These are phyloP conservation scores for Melozone crissalis DNA, from an alignment of 2,113 vertebrate genomes.

Conservation along the genomic window DNA sequence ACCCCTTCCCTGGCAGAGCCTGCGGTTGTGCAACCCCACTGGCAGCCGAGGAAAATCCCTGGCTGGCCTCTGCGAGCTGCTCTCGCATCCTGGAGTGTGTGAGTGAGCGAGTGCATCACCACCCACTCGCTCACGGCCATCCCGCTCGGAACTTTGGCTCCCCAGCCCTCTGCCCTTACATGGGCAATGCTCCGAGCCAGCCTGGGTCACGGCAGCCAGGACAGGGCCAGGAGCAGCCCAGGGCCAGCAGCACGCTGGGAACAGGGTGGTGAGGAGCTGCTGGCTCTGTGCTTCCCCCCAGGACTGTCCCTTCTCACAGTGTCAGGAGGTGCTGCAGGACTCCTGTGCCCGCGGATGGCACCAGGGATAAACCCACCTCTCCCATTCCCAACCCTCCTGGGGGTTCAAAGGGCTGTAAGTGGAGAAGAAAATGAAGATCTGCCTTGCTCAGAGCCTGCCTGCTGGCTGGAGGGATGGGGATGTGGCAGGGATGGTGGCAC, in stretches of 20 bases:
- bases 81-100: slow-evolving; percentile 4
- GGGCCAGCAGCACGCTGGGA: not conserved
- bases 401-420: not conserved
- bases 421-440: not conserved
- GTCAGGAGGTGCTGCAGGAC: not conserved
- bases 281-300: not conserved
- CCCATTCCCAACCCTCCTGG: accelerated
- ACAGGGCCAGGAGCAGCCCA: not conserved
- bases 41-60: slow-evolving; percentile 55
- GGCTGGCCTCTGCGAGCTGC: slow-evolving; percentile 9
- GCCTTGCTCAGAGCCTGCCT: not conserved
- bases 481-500: accelerated
- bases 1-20: slow-evolving; percentile 18
- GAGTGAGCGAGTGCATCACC: slow-evolving; percentile 19
- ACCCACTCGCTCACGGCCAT: not conserved
- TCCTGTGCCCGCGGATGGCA: accelerated
- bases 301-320: accelerated
- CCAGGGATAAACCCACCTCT: not conserved
- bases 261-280: not conserved
- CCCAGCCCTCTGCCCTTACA: slow-evolving; percentile 47
- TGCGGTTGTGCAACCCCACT: slow-evolving; percentile 13
- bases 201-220: not conserved
- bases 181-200: not conserved
- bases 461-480: not conserved
- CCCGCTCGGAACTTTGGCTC: slow-evolving; percentile 1